Evolutionary conservation across 2,888 invertebrate genomes (phyloP).

Genomic region (Cryptocheilus praepositus): DNA sequence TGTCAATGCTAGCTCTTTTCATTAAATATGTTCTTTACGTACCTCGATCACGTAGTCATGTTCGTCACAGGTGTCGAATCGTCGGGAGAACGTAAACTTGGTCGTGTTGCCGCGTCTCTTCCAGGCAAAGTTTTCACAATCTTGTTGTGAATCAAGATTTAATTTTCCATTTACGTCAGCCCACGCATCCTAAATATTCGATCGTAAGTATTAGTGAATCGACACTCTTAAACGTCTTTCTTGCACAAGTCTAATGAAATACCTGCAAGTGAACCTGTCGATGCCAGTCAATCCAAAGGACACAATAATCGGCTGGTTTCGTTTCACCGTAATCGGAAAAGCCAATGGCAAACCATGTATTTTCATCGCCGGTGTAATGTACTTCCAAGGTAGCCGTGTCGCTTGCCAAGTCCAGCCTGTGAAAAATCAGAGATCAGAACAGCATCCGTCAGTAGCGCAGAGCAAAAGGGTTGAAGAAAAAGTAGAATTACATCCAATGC

Average conservation of each 20-base stretch:
- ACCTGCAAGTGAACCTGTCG: constrained; percentile 79
- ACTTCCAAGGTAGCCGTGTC: constrained; percentile 64
- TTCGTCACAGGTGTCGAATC: constrained; percentile 90
- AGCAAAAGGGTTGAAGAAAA: constrained; percentile 8
- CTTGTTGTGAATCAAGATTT: constrained; percentile 82
- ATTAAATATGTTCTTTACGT: not conserved
- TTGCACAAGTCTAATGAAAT: constrained; percentile 19
- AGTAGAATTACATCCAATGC: constrained; percentile 67
- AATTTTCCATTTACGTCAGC: constrained; percentile 82
- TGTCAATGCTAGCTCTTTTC: not conserved
- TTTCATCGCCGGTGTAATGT: constrained; percentile 65
- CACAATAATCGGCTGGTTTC: constrained; percentile 87
- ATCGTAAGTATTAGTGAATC: not conserved
- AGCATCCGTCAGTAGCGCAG: not conserved
- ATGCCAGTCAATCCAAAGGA: constrained; percentile 86
- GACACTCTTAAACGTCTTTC: not conserved
- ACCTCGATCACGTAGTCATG: constrained; percentile 87
- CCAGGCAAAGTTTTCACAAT: constrained; percentile 81
- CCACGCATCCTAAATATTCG: constrained; percentile 81
- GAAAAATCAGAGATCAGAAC: constrained; percentile 16
- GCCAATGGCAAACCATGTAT: constrained; percentile 88
- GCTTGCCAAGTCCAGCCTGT: constrained; percentile 64
- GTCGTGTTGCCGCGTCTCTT: constrained; percentile 78
- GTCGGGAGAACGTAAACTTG: constrained; percentile 85
- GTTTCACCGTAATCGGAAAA: constrained; percentile 89